Evolutionary conservation across 2,797 vertebrate species (phyloP).

Genomic region (Adrianichthys oophorus): DNA sequence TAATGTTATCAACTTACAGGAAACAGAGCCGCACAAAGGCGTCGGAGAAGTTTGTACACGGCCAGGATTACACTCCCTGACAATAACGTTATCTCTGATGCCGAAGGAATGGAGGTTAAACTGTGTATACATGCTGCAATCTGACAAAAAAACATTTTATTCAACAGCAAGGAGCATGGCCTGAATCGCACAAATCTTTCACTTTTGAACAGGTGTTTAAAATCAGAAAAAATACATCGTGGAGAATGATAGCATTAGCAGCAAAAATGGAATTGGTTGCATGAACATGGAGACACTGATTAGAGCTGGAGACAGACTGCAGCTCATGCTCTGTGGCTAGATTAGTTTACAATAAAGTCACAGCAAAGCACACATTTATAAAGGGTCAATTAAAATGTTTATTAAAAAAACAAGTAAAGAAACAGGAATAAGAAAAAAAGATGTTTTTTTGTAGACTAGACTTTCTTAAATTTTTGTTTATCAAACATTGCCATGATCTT

Average conservation of each 20-base stretch:
- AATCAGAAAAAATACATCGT: slow-evolving; percentile 6
- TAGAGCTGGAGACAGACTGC: slow-evolving; percentile 15
- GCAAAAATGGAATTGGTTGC: slow-evolving; percentile 13
- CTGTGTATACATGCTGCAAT: slow-evolving; percentile 51
- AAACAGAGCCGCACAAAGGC: slow-evolving; percentile 35
- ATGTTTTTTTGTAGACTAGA: too few species aligned
- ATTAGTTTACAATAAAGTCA: slow-evolving; percentile 2
- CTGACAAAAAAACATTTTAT: slow-evolving; percentile 43
- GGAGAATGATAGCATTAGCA: slow-evolving; percentile 12
- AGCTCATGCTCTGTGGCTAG: slow-evolving; percentile 1
- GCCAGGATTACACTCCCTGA: slow-evolving; percentile 64
- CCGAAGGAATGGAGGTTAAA: slow-evolving; percentile 45
- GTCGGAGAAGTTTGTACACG: slow-evolving; percentile 34
- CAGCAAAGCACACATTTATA: too few species aligned
- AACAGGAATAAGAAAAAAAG: not conserved
- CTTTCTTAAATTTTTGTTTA: too few species aligned
- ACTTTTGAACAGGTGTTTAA: slow-evolving; percentile 23
- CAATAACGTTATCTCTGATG: slow-evolving; percentile 54
- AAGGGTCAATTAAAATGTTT: too few species aligned
- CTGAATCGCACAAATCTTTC: slow-evolving; percentile 35
- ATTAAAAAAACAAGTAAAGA: too few species aligned
- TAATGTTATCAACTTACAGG: slow-evolving; percentile 59
- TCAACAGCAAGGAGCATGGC: slow-evolving; percentile 37
- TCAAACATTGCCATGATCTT: too few species aligned
- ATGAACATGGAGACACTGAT: slow-evolving; percentile 34